Base-by-base conservation (phyloP, 2,113 vertebrate genomes). In the Haplochromis burtoni region DNA sequence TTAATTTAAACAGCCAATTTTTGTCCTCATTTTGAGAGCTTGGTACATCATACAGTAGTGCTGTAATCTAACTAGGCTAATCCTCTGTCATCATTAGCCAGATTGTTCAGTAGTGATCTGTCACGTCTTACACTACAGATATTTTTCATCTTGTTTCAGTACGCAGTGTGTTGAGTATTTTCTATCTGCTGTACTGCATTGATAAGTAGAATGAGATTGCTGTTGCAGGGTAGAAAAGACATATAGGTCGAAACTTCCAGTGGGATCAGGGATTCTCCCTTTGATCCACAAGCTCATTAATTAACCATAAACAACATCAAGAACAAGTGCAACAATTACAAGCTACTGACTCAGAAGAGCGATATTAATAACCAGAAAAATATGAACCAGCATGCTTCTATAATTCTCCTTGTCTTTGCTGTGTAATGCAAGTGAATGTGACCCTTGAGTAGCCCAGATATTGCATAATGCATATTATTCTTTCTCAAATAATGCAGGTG, bases 241-340 rank as follows among this genome's bases (percentile, higher is more conserved):
- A 95, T 92, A 82, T 93, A 89, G 94, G 95, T 94, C 87, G 53
- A 87, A 88, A 85, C 78, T 76, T 92, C 92, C 90, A 84, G 89
- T 49, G 94, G 88, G 93, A 92, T 87, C 81, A 35, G 83, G 86
- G 93, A 91, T 88, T 91, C 87, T 92, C 88, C 85, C 90, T 94
- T 95, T 96, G 90, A 94, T 95, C 93, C 88, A 8, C 49, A 0
- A 68, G 54, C 93, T 93, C 92, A 93, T 96, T 95, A 94, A 95
- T 94, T 92, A 94, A 86, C 87, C 91, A 94, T 87, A 89, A 94
- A 91, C 90, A 93, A 94, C 93, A 93, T 89, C 85, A 90, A 85
- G 84, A 95, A 91, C 93, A 93, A 92, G 93, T 91, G 89, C 91
- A 92, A 88, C 90, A 93, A 95, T 95, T 93, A 95, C 87, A 82